phyloP scores from a whole-genome alignment of 2,797 vertebrate genomes.

The Neosilurus mollespiculum region DNA sequence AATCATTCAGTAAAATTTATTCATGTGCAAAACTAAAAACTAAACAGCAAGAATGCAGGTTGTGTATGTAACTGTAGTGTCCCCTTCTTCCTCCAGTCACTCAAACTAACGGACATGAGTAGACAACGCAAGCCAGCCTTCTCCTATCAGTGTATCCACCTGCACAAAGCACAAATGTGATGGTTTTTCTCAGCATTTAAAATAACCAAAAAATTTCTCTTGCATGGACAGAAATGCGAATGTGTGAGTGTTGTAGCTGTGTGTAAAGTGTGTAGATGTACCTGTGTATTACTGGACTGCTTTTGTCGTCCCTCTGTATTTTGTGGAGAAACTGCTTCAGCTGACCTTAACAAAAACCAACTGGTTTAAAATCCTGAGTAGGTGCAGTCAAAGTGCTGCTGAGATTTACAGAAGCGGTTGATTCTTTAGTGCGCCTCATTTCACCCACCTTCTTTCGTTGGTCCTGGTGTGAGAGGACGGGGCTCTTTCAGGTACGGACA shows the following conservation, averaged over 20 bases:
- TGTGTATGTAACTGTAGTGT: background rate
- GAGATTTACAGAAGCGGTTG: background rate
- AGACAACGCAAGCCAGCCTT: conserved; percentile 86
- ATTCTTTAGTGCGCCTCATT: background rate
- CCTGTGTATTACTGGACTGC: conserved; percentile 53
- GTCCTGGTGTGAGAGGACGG: conserved; percentile 54
- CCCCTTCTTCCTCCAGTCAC: background rate
- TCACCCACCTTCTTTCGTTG: conserved; percentile 68
- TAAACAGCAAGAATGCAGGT: conserved; percentile 15
- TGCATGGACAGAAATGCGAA: background rate
- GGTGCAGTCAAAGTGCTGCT: background rate
- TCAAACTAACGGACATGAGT: conserved; percentile 69
- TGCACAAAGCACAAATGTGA: conserved; percentile 58
- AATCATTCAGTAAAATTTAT: conserved; percentile 17
- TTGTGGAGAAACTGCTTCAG: conserved; percentile 49
- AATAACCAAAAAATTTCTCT: background rate
- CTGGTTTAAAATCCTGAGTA: background rate
- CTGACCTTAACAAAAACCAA: conserved; percentile 52
- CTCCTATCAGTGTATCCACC: conserved; percentile 75
- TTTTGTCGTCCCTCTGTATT: conserved; percentile 43
- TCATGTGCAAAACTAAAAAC: conserved; percentile 23
- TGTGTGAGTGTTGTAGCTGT: background rate
- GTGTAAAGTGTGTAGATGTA: conserved; percentile 36
- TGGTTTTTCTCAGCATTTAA: conserved; percentile 30
- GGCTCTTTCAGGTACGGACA: conserved; percentile 64